phyloP scores from a whole-genome alignment of 1,140 invertebrate species.

The Oncopodura yosiiana region DNA sequence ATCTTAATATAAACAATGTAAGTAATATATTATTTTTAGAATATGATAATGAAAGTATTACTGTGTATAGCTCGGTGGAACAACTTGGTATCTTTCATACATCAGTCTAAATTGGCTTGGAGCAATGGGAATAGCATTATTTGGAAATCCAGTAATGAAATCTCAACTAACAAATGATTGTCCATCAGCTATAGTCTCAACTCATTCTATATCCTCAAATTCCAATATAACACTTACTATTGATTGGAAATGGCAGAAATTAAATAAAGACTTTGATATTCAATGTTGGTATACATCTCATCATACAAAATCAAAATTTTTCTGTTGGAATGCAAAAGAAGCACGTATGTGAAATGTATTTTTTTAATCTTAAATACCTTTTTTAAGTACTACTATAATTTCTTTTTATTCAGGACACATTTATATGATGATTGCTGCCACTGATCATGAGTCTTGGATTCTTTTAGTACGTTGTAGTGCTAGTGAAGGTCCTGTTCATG shows the following conservation, averaged over 20 bases:
- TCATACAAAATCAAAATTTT: constrained; percentile 4
- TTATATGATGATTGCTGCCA: constrained; percentile 14
- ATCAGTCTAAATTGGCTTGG: constrained; percentile 14
- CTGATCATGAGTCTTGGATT: constrained; percentile 7
- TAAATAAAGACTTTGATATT: constrained; percentile 1
- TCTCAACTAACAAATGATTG: constrained; percentile 9
- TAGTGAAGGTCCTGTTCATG: background rate
- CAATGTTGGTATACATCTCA: background rate
- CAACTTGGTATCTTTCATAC: constrained; percentile 11
- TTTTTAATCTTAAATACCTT: background rate
- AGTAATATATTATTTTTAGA: no score
- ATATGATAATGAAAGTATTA: no score
- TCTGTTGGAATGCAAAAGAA: constrained; percentile 15
- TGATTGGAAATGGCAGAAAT: constrained; percentile 4
- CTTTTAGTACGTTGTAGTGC: constrained; percentile 14
- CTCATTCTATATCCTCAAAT: background rate
- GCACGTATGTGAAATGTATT: background rate
- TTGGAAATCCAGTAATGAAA: constrained; percentile 5
- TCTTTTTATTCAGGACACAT: constrained; percentile 3
- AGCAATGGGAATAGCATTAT: constrained; percentile 11
- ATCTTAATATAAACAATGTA: no score
- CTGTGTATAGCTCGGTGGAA: no score
- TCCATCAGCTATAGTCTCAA: background rate
- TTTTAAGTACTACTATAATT: background rate
- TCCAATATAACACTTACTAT: background rate